phyloP scores from a whole-genome alignment of 2,113 vertebrate genomes.

The Rissa tridactyla region DNA sequence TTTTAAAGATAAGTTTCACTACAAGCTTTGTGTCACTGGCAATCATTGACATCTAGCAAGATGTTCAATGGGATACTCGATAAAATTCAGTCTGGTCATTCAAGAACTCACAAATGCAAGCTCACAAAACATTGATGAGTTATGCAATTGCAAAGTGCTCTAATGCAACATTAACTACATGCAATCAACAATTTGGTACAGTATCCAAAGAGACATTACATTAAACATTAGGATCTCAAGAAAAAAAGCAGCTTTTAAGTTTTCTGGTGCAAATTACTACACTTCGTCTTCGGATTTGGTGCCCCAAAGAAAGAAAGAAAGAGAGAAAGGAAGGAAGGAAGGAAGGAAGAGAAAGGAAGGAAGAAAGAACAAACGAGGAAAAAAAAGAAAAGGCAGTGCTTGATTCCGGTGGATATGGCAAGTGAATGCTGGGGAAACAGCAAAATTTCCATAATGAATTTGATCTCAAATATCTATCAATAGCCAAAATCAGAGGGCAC shows the following conservation, averaged over 20 bases:
- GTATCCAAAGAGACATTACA: conserved; percentile 80
- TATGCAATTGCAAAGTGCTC: conserved; percentile 88
- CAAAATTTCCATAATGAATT: conserved; percentile 47
- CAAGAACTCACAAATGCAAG: conserved; percentile 84
- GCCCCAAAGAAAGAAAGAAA: conserved; percentile 46
- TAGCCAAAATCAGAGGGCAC: conserved; percentile 57
- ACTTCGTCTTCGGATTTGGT: conserved; percentile 77
- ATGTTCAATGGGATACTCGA: conserved; percentile 74
- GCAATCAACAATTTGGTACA: conserved; percentile 83
- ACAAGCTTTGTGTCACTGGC: conserved; percentile 77
- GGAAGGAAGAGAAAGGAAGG: background rate
- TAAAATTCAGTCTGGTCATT: conserved; percentile 73
- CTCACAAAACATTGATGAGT: conserved; percentile 88
- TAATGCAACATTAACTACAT: conserved; percentile 91
- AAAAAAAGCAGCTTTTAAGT: conserved; percentile 80
- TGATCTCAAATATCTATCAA: conserved; percentile 50
- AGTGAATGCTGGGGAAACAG: conserved; percentile 62
- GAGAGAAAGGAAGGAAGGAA: background rate
- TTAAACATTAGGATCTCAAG: conserved; percentile 77
- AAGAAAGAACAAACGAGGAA: background rate
- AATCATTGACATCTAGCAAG: conserved; percentile 71
- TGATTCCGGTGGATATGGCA: conserved; percentile 69
- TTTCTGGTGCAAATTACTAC: conserved; percentile 81
- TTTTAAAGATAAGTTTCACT: conserved; percentile 69
- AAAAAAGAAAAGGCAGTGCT: conserved; percentile 65